These are phyloP conservation scores for Agrotis exclamationis DNA, from an alignment of 2,888 invertebrate genomes.

Conservation along the genomic window DNA sequence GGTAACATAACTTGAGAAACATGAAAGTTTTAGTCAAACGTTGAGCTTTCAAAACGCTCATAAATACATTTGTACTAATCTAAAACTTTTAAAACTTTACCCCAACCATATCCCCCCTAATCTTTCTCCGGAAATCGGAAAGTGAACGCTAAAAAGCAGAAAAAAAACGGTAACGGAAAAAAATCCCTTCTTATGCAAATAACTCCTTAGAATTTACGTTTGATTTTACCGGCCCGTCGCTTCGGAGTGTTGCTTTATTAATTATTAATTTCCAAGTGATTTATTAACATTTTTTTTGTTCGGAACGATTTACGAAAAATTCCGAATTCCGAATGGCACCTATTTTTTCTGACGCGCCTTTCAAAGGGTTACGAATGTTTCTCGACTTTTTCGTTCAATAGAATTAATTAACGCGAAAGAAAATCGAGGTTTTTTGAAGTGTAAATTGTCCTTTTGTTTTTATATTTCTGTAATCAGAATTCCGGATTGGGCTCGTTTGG, in stretches of 20 bases:
- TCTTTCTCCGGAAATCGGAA: conserved; percentile 74
- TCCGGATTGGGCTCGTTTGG: conserved; percentile 51
- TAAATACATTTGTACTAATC: not conserved
- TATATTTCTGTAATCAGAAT: conserved; percentile 62
- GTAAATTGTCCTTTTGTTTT: conserved; percentile 68
- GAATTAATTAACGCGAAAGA: conserved; percentile 82
- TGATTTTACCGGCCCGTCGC: conserved; percentile 83
- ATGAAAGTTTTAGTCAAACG: not conserved
- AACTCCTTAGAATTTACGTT: conserved; percentile 82
- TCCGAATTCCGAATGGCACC: conserved; percentile 47
- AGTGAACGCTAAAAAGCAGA: conserved; percentile 74
- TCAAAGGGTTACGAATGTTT: conserved; percentile 80
- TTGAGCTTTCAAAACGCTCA: not conserved
- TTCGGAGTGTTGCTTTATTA: conserved; percentile 80
- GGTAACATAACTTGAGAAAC: too few relatives aligned
- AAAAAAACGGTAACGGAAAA: conserved; percentile 67
- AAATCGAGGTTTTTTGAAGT: conserved; percentile 68
- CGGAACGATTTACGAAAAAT: conserved; percentile 78
- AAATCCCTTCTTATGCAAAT: conserved; percentile 88
- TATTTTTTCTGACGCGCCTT: conserved; percentile 76
- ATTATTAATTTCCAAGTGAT: conserved; percentile 90
- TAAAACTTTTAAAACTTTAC: conserved; percentile 14
- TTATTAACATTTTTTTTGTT: conserved; percentile 81
- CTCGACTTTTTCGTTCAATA: conserved; percentile 76
- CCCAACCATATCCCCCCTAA: conserved; percentile 66